Percentiles rank a stretch among this genome's conserved stretches.
phyloP scores from a whole-genome alignment of 1,140 invertebrate genomes.

The Solenopsis fugax region DNA sequence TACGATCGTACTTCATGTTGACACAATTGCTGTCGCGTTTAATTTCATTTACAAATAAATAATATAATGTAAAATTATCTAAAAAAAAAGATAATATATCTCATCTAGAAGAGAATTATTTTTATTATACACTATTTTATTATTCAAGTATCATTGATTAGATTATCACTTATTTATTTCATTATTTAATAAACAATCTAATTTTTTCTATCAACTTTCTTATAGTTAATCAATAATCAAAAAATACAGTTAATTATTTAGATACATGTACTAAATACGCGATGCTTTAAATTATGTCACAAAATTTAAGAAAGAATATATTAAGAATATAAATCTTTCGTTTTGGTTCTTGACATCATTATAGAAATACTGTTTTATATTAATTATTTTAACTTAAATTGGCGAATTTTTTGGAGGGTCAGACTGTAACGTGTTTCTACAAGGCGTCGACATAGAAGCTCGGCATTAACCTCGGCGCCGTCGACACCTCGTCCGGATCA shows the following conservation, averaged over 20 bases:
- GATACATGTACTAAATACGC: neutral
- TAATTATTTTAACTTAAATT: neutral
- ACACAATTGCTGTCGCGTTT: neutral
- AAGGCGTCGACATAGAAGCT: neutral
- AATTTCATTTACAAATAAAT: slow-evolving; percentile 5
- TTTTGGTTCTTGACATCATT: neutral
- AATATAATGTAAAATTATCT: slow-evolving; percentile 4
- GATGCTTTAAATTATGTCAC: neutral
- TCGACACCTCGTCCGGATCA: slow-evolving; percentile 63
- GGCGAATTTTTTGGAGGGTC: neutral
- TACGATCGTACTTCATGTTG: neutral
- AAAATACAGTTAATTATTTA: neutral
- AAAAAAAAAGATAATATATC: slow-evolving; percentile 26
- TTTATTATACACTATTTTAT: neutral
- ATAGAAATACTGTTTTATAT: neutral
- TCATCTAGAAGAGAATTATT: neutral
- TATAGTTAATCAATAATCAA: neutral
- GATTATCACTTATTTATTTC: neutral
- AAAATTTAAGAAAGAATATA: neutral
- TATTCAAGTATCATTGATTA: neutral
- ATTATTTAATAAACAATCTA: neutral
- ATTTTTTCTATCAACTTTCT: neutral
- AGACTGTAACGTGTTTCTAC: neutral
- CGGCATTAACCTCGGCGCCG: slow-evolving; percentile 20
- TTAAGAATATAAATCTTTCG: neutral